A percentile compares a stretch with the other conserved stretches of the same genome.
Conservation (phyloP, 2,888 invertebrate species). For the Pandemis cinnamomeana region DNA sequence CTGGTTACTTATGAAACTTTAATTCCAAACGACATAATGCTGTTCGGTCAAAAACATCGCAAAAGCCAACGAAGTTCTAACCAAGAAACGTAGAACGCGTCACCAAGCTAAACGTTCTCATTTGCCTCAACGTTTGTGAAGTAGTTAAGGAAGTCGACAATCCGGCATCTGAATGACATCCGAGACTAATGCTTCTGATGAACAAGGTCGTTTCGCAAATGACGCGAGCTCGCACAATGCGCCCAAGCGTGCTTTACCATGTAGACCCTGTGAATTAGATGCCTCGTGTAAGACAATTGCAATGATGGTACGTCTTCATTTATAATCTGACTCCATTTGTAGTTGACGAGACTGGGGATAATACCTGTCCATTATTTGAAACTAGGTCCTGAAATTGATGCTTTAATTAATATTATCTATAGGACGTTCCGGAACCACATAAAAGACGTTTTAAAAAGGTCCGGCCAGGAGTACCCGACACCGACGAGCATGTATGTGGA, state of each 20-base stretch:
- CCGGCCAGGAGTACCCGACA: no score
- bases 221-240: constrained; percentile 23
- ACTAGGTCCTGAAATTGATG: neutral
- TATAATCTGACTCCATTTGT: constrained; percentile 9
- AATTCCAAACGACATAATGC: neutral
- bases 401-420: neutral
- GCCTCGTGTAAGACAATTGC: constrained; percentile 16
- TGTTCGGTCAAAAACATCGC: neutral
- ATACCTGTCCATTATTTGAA: neutral
- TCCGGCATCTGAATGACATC: constrained; percentile 39
- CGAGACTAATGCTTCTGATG: constrained; percentile 41
- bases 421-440: no score
- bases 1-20: no score
- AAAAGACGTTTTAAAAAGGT: no score
- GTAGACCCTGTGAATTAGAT: constrained; percentile 29
- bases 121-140: constrained; percentile 27
- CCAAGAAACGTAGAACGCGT: constrained; percentile 3
- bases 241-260: constrained; percentile 26
- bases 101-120: constrained; percentile 24
- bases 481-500: no score
- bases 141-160: constrained; percentile 41
- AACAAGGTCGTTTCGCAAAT: constrained; percentile 39
- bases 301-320: constrained; percentile 20
- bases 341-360: neutral
- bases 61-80: constrained; percentile 11